Evolutionary conservation across 2,888 invertebrate genomes (phyloP).

Genomic region (Emmelina monodactyla): DNA sequence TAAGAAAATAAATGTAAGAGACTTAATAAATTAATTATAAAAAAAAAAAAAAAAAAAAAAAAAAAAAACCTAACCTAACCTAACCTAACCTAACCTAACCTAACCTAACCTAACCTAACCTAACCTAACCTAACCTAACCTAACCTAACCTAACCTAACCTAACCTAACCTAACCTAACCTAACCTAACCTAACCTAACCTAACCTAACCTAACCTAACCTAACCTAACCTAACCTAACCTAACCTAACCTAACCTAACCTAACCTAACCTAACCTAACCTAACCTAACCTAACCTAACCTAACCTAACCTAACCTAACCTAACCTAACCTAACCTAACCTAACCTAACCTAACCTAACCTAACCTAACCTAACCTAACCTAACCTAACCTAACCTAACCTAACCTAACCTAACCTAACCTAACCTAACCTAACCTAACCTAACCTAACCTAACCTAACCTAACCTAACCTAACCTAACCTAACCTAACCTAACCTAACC

Average conservation of each 20-base stretch:
- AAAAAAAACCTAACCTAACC: too few species aligned
- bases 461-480: conserved; percentile 10
- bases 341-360: conserved; percentile 11
- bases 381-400: conserved; percentile 11
- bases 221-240: conserved; percentile 16
- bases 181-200: conserved; percentile 18
- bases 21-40: too few species aligned
- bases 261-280: conserved; percentile 13
- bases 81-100: conserved; percentile 8
- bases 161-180: conserved; percentile 17
- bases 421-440: conserved; percentile 12
- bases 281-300: conserved; percentile 12
- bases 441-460: conserved; percentile 12
- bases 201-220: conserved; percentile 17
- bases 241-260: conserved; percentile 15
- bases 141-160: conserved; percentile 17
- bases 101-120: conserved; percentile 8
- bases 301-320: conserved; percentile 13
- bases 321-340: conserved; percentile 14
- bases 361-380: conserved; percentile 11
- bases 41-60: too few species aligned
- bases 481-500: conserved; percentile 13
- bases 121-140: conserved; percentile 13
- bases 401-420: conserved; percentile 13
- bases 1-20: too few species aligned